Percentiles rank a stretch among this genome's conserved stretches.
Evolutionary conservation across 2,113 vertebrate species (phyloP).

Genomic region (Nothocercus julius): DNA sequence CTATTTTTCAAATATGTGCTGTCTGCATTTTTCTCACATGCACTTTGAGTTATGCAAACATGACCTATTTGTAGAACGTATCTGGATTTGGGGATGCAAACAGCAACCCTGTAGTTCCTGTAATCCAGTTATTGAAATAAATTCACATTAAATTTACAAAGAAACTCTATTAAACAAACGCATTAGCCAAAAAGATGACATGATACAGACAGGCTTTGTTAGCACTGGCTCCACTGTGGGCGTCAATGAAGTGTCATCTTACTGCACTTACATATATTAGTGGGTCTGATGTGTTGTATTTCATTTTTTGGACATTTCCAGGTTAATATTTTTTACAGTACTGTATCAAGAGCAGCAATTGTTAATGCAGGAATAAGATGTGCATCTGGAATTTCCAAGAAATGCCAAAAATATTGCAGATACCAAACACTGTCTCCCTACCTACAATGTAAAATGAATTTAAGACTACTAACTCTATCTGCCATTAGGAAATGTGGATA

Average conservation of each 20-base stretch:
- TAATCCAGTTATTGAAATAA: neutral
- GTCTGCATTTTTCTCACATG: neutral
- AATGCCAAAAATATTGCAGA: neutral
- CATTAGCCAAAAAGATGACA: neutral
- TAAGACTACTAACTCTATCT: neutral
- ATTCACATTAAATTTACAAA: neutral
- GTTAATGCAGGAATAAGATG: constrained; percentile 53
- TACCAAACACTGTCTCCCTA: neutral
- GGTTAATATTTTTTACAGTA: constrained; percentile 57
- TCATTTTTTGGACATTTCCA: constrained; percentile 37
- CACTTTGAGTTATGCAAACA: neutral
- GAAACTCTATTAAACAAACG: neutral
- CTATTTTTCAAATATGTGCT: neutral
- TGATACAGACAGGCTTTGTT: neutral
- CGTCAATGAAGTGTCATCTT: neutral
- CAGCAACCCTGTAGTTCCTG: neutral
- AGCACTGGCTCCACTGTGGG: neutral
- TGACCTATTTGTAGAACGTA: neutral
- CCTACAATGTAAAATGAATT: neutral
- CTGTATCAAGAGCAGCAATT: constrained; percentile 35
- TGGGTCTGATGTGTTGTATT: neutral
- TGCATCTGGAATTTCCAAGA: constrained; percentile 1
- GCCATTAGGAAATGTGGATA: neutral
- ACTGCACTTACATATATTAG: neutral
- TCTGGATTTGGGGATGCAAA: neutral